Conservation (phyloP, 2,888 invertebrate species). For the Parnassius smintheus region DNA sequence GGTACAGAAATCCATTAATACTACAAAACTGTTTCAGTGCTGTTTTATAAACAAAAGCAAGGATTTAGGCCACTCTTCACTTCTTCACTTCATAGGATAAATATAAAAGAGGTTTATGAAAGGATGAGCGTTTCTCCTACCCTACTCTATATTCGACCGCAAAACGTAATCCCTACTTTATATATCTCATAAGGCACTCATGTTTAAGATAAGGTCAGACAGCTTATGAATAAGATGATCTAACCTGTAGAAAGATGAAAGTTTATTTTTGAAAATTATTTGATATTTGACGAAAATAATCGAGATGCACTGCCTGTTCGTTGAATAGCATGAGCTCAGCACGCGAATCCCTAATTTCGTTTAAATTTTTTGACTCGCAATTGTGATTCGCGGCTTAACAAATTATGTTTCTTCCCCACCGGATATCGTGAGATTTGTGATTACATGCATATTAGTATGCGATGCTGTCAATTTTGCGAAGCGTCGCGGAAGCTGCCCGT, state of each 20-base stretch:
- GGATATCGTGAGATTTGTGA: constrained; percentile 59
- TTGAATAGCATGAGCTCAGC: neutral
- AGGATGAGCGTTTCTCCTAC: constrained; percentile 4
- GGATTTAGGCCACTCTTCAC: neutral
- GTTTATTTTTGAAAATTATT: neutral
- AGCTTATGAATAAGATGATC: neutral
- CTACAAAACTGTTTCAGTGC: neutral
- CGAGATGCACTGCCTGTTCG: neutral
- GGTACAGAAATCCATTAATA: neutral
- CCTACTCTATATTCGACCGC: neutral
- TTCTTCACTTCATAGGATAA: neutral
- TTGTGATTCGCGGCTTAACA: constrained; percentile 18
- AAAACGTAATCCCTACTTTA: neutral
- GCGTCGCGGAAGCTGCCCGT: constrained; percentile 45
- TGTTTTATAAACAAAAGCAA: neutral
- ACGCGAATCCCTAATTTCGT: neutral
- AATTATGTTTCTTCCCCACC: constrained; percentile 32
- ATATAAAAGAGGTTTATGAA: constrained; percentile 8
- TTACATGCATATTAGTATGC: constrained; percentile 58
- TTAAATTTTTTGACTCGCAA: constrained; percentile 7
- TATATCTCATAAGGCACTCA: constrained; percentile 11
- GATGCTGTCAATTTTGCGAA: constrained; percentile 53
- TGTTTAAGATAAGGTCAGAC: neutral
- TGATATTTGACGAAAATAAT: neutral
- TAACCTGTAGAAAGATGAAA: neutral